Evolutionary conservation across 2,888 invertebrate genomes (phyloP), one percentile per base, ranked within the genome.

Genomic region (Orthosia gothica): DNA sequence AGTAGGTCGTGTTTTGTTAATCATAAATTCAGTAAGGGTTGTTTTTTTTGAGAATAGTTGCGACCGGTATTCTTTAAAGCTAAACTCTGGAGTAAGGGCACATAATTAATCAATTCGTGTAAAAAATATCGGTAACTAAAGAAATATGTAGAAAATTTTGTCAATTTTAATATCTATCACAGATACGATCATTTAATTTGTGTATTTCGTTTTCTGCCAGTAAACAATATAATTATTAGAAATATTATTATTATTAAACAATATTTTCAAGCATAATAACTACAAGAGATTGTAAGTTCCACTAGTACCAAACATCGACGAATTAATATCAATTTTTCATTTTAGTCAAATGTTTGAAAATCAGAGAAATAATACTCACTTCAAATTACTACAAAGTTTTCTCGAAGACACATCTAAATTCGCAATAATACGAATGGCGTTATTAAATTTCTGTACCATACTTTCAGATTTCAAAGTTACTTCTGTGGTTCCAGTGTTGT

Each of bases 351-450:
- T 32, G 9, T 7, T 40, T 40, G 9, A 40, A 40, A 40, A 40
- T 40, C 40, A 40, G 7, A 40, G 32, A 18, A 74, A 45, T 20
- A 40, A 40, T 78, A 78, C 79, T 79, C 20, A 79, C 79, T 78
- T 62, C 23, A 82, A 79, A 71, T 66, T 18, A 54, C n/a, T 84
- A 73, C 92, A 92, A 64, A 89, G 66, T 32, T 89, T 89, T 68
- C 91, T 87, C 20, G 91, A 90, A 73, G 86, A 81, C 65, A 89
- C 79, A 86, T 93, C 93, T 62, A 93, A 87, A 81, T 93, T 93
- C 3, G 59, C 59, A 52, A 80, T 59, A 59, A 68, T 2, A 62
- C 45, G 65, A 23, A 79, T 58, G 15, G 5, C n/a, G n/a, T 63
- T 67, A 72, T 83, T 83, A 63, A 59, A 79, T 59, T 66, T 79